These are phyloP conservation scores for Adineta ricciae DNA, from an alignment of 2,888 invertebrate genomes.

Conservation along the genomic window DNA sequence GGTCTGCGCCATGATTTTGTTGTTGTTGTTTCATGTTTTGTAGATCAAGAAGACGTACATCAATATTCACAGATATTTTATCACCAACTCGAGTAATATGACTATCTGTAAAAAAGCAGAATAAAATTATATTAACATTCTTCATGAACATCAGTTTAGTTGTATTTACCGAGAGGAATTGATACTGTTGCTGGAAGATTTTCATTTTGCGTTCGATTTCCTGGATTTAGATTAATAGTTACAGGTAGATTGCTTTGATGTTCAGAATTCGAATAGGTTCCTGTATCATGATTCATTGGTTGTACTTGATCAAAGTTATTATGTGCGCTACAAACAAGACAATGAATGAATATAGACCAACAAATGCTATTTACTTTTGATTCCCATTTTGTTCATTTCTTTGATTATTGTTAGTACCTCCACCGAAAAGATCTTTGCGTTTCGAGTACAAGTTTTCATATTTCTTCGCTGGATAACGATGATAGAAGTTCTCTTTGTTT, in stretches of 20 bases:
- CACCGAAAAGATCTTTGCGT: background rate
- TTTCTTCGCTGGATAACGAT: conserved; percentile 33
- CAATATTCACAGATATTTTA: background rate
- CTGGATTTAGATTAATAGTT: conserved; percentile 19
- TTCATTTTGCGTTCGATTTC: background rate
- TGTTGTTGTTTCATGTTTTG: conserved; percentile 12
- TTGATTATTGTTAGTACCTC: background rate
- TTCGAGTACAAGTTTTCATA: conserved; percentile 27
- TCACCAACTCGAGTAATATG: background rate
- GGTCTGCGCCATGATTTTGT: background rate
- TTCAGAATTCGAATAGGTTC: background rate
- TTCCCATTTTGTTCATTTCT: background rate
- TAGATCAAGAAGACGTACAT: conserved; percentile 6
- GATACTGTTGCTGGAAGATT: background rate
- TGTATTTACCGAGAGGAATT: background rate
- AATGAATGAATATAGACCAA: background rate
- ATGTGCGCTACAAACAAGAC: background rate
- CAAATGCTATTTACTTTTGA: background rate
- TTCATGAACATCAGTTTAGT: too few species aligned
- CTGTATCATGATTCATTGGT: background rate
- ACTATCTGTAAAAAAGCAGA: conserved; percentile 8
- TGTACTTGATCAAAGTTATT: background rate
- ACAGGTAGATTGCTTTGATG: background rate
- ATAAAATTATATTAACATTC: too few species aligned
- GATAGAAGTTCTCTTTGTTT: conserved; percentile 32